phyloP scores from a whole-genome alignment of 2,797 vertebrate genomes.

The Chaetophractus vellerosus region DNA sequence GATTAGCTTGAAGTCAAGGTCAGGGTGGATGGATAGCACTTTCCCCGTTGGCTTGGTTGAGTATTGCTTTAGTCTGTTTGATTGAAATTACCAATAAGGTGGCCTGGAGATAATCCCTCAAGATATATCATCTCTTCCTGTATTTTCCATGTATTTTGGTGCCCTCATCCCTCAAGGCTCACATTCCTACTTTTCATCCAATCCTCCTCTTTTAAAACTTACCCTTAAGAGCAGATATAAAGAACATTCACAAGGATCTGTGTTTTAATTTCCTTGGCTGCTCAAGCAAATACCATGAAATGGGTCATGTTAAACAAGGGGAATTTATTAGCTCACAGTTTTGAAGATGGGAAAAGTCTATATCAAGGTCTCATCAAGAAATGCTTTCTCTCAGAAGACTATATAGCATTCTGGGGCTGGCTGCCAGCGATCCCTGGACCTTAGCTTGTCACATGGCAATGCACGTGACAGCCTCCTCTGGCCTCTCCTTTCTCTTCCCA shows the following conservation, averaged over 20 bases:
- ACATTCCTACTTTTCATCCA: background rate
- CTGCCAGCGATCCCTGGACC: too few species aligned
- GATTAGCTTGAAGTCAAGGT: background rate
- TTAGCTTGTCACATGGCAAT: too few species aligned
- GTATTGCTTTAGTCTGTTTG: background rate
- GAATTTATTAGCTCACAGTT: too few species aligned
- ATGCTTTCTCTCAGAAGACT: too few species aligned
- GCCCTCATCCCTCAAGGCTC: background rate
- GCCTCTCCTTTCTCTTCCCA: too few species aligned
- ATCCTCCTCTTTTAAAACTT: background rate
- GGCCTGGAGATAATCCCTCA: background rate
- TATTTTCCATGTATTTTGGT: background rate
- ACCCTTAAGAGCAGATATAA: background rate
- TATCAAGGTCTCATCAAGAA: too few species aligned
- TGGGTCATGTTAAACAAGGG: too few species aligned
- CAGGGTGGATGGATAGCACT: fast-evolving
- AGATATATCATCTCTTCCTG: background rate
- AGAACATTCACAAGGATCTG: background rate
- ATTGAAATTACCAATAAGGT: background rate
- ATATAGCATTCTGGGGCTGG: too few species aligned
- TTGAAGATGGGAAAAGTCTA: too few species aligned
- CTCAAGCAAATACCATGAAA: too few species aligned
- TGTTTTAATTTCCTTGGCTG: too few species aligned
- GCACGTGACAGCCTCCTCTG: too few species aligned
- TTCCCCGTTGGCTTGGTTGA: background rate